These are phyloP conservation scores for Matsumyia berberina DNA, from an alignment of 2,888 invertebrate species.

Conservation along the genomic window DNA sequence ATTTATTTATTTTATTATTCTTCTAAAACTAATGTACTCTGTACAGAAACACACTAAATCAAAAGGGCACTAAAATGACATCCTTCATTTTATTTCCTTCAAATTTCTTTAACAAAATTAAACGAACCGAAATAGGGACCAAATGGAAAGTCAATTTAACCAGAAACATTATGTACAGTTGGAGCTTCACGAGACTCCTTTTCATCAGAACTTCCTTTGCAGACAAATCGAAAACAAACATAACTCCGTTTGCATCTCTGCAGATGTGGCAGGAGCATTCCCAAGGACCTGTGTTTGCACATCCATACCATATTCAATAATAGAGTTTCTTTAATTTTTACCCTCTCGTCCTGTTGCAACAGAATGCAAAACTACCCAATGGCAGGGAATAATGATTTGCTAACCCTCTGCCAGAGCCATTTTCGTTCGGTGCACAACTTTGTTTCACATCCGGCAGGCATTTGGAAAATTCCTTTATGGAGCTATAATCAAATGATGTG, in stretches of 20 bases:
- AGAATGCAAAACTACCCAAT: slow-evolving; percentile 6
- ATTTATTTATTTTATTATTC: no score
- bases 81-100: no score
- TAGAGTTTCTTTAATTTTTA: slow-evolving; percentile 27
- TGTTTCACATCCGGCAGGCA: neutral
- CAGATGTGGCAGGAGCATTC: neutral
- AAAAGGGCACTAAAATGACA: no score
- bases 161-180: no score
- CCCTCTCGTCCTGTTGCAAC: slow-evolving; percentile 8
- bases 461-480: slow-evolving; percentile 38
- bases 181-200: no score
- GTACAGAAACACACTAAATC: no score
- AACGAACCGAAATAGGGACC: no score
- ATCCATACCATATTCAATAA: neutral
- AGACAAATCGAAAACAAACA: neutral
- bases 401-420: slow-evolving; percentile 2
- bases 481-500: slow-evolving; percentile 41
- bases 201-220: no score
- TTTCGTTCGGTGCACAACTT: neutral
- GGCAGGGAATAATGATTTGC: slow-evolving; percentile 14
- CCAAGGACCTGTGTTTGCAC: neutral
- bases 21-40: no score
- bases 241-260: neutral
- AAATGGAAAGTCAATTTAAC: no score
- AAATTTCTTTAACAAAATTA: no score